Evolutionary conservation across 2,113 vertebrate species (phyloP).

Genomic region (Lanius ludovicianus): DNA sequence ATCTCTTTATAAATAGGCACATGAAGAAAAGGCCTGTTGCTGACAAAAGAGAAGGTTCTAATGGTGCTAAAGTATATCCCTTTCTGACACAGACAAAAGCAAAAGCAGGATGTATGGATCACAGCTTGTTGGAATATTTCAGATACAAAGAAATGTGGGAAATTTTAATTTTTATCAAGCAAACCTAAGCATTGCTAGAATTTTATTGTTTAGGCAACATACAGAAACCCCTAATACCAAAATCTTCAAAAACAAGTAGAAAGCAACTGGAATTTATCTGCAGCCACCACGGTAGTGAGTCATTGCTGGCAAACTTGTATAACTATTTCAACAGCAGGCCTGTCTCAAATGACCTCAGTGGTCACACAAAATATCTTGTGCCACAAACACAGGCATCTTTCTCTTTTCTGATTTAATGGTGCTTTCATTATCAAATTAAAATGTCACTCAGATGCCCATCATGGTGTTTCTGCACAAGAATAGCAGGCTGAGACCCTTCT

Average conservation of each 20-base stretch:
- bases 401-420: neutral
- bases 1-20: neutral
- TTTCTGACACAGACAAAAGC: neutral
- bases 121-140: neutral
- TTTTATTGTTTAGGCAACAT: neutral
- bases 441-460: conserved; percentile 65
- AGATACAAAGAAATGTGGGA: neutral
- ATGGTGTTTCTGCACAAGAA: conserved; percentile 49
- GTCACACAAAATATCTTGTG: conserved; percentile 27
- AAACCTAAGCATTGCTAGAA: neutral
- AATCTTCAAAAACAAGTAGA: conserved; percentile 18
- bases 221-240: neutral
- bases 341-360: conserved; percentile 35
- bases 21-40: neutral
- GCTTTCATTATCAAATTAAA: conserved; percentile 72
- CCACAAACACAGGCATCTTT: conserved; percentile 36
- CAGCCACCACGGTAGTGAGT: neutral
- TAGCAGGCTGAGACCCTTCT: conserved; percentile 43
- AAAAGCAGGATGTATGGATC: neutral
- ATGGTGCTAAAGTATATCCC: neutral
- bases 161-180: neutral
- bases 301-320: conserved; percentile 23
- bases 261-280: conserved; percentile 39
- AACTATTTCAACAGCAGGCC: conserved; percentile 34
- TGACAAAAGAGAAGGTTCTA: neutral